Evolutionary conservation across 2,797 vertebrate species (phyloP).

Genomic region (Pseudochirops cupreus): DNA sequence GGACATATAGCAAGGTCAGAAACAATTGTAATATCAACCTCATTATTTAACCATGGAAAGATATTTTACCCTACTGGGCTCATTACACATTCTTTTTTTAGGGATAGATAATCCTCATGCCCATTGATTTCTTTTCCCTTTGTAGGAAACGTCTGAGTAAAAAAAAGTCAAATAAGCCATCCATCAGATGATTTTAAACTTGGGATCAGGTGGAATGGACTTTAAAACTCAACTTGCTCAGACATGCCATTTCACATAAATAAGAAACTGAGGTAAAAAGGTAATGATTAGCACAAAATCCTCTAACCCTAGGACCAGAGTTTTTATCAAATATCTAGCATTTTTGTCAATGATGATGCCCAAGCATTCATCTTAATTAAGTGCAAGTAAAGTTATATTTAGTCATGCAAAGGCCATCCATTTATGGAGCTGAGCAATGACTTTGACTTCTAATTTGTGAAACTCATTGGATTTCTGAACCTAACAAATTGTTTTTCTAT

Average conservation of each 20-base stretch:
- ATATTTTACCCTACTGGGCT: not conserved
- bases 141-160: not conserved
- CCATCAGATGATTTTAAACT: no score
- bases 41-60: not conserved
- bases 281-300: not conserved
- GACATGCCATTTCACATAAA: not conserved
- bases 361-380: not conserved
- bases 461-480: not conserved
- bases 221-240: not conserved
- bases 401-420: not conserved
- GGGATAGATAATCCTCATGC: not conserved
- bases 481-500: not conserved
- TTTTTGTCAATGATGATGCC: no score
- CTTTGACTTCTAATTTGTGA: not conserved
- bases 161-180: no score
- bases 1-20: not conserved
- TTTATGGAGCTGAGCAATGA: not conserved
- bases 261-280: not conserved
- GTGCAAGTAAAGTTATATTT: not conserved
- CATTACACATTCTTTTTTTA: not conserved
- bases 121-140: no score
- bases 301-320: not conserved
- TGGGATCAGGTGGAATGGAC: not conserved
- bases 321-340: not conserved
- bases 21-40: not conserved